Base-by-base conservation (phyloP, 1,140 invertebrate species). In the Cardiocondyla obscurior region DNA sequence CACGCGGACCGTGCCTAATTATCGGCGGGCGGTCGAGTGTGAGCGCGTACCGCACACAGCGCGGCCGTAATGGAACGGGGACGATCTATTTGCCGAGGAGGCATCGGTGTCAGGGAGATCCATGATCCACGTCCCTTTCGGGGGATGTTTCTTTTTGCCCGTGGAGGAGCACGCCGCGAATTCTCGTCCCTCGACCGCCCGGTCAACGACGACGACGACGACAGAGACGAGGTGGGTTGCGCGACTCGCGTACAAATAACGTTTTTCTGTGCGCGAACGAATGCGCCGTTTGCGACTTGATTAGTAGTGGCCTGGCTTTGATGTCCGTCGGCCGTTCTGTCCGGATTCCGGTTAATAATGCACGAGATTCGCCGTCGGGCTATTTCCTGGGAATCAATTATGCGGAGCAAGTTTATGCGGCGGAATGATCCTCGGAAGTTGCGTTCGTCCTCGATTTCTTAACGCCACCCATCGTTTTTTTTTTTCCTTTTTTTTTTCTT, bases 1-100 rank as follows among this genome's bases (percentile, higher is more conserved):
- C 85, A 82, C 82, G 85, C 72, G 57, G 82, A 85, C 85, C 86
- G 83, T 87, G 36, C 82, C 86, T 87, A 87, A 88, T 88, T 88
- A 87, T 74, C 85, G 73, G 76, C 85, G 82, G 85, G 85, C 84
- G 85, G 85, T 87, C 85, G 86, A 55, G 69, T 42, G 85, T 49
- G 44, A 76, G 86, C 33, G 67, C 36, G 46, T 82, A 19, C 81
- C 85, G 81, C 86, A 87, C 86, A 87, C 82, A 33, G 82, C 49
- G 82, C 62, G 51, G 36, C 85, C 82, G 46, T 87, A 88, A 87
- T 84, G 85, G 74, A 74, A 44, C 82, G 55, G 60, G 60, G 85
- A 76, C 85, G 86, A 87, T 87, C 85, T 87, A 87, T 84, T 87
- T 84, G 85, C 87, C 33, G 64, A 42, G 19, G 76, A 33, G 30